Percentiles rank a stretch among this genome's conserved stretches.
Evolutionary conservation across 2,888 invertebrate species (phyloP).

Genomic region (Andrena haemorrhoa): DNA sequence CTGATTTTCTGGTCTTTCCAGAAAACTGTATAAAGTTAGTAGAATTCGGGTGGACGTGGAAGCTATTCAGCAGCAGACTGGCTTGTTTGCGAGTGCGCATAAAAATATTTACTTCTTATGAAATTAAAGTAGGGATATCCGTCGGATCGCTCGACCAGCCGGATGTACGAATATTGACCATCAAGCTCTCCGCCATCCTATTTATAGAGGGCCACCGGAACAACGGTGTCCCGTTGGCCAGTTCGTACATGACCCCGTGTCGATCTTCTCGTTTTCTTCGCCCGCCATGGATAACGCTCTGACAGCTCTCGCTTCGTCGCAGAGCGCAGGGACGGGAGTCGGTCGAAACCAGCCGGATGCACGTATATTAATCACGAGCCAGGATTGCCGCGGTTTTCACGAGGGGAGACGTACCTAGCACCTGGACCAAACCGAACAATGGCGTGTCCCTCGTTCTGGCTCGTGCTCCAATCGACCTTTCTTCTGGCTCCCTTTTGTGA

Average conservation of each 20-base stretch:
- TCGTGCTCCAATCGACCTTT: slow-evolving; percentile 4
- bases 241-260: slow-evolving; percentile 48
- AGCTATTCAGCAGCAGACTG: not conserved
- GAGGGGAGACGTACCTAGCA: slow-evolving; percentile 7
- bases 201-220: slow-evolving; percentile 66
- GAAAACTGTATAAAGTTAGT: not conserved
- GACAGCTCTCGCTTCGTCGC: slow-evolving; percentile 26
- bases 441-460: slow-evolving; percentile 2
- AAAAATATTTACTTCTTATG: slow-evolving; percentile 53
- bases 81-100: slow-evolving; percentile 1
- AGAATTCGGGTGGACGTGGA: not conserved
- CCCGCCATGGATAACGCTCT: slow-evolving; percentile 49
- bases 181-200: slow-evolving; percentile 62
- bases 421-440: slow-evolving; percentile 46
- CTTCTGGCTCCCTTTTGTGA: slow-evolving; percentile 10
- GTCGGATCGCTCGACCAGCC: slow-evolving; percentile 57
- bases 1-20: not conserved
- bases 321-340: slow-evolving; percentile 33
- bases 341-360: slow-evolving; percentile 33
- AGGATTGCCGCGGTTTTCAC: slow-evolving; percentile 11
- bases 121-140: slow-evolving; percentile 58
- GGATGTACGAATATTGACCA: slow-evolving; percentile 68
- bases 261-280: slow-evolving; percentile 65
- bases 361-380: slow-evolving; percentile 49
- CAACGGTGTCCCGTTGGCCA: slow-evolving; percentile 63